phyloP scores from a whole-genome alignment of 2,797 vertebrate species.

The Sebastes steindachneri region DNA sequence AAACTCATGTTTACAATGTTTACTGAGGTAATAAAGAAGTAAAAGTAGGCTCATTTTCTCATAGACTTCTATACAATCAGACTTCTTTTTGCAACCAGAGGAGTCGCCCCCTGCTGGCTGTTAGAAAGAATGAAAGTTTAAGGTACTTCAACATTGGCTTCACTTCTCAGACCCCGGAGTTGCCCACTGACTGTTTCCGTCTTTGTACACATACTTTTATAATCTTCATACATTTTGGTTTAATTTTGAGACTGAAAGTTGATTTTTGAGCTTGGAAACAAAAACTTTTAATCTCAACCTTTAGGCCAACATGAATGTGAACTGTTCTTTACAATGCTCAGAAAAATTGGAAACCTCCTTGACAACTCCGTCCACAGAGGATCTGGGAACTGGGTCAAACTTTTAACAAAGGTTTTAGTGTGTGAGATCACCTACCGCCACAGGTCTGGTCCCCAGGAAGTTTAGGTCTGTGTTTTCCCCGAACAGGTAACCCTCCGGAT shows the following conservation, averaged over 20 bases:
- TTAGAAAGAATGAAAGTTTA: too few species aligned
- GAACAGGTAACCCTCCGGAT: constrained; percentile 97
- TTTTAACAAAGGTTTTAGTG: neutral
- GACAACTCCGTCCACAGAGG: neutral
- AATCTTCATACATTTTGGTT: neutral
- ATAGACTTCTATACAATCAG: too few species aligned
- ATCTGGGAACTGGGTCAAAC: neutral
- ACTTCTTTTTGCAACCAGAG: too few species aligned
- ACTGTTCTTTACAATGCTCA: too few species aligned
- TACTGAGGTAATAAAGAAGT: too few species aligned
- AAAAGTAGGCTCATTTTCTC: too few species aligned
- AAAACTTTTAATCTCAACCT: neutral
- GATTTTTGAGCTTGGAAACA: neutral
- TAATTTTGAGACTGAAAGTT: neutral
- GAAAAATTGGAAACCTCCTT: too few species aligned
- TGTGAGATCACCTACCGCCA: constrained; percentile 84
- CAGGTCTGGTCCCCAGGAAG: constrained; percentile 95
- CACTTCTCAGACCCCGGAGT: too few species aligned
- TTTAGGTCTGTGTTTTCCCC: constrained; percentile 99
- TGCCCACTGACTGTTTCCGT: neutral
- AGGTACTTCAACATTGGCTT: too few species aligned
- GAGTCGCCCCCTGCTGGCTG: too few species aligned
- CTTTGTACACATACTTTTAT: neutral
- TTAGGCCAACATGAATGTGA: neutral
- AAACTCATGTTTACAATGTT: too few species aligned